Percentiles rank a stretch among this genome's conserved stretches.
Evolutionary conservation across 2,797 vertebrate species (phyloP).

Genomic region (Brotula barbata): DNA sequence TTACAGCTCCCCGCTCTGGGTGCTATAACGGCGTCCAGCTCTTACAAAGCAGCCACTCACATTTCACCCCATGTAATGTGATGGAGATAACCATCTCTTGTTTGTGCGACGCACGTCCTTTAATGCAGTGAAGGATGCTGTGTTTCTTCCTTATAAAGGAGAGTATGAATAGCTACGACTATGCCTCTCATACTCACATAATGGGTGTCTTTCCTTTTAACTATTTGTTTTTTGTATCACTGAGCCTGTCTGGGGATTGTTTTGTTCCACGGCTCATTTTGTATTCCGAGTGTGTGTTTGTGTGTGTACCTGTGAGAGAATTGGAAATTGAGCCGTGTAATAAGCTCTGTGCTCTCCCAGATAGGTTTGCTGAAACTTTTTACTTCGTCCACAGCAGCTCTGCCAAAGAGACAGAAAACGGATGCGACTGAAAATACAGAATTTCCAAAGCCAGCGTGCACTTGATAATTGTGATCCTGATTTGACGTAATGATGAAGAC

Average conservation of each 20-base stretch:
- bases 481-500: slow-evolving; percentile 44
- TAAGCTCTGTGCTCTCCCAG: slow-evolving; percentile 71
- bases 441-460: slow-evolving; percentile 45
- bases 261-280: slow-evolving; percentile 67
- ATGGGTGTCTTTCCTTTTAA: slow-evolving; percentile 45
- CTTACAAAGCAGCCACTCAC: slow-evolving; percentile 50
- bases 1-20: slow-evolving; percentile 54
- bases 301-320: slow-evolving; percentile 69
- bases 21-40: slow-evolving; percentile 54
- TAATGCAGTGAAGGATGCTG: slow-evolving; percentile 60
- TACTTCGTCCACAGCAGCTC: slow-evolving; percentile 65
- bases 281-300: slow-evolving; percentile 52
- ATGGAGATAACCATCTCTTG: slow-evolving; percentile 52
- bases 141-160: slow-evolving; percentile 52
- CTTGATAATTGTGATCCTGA: slow-evolving; percentile 47
- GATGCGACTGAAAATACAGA: slow-evolving; percentile 43
- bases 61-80: slow-evolving; percentile 49
- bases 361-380: slow-evolving; percentile 69
- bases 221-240: slow-evolving; percentile 65
- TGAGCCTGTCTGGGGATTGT: slow-evolving; percentile 69
- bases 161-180: slow-evolving; percentile 54
- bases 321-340: slow-evolving; percentile 76
- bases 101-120: slow-evolving; percentile 45
- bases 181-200: slow-evolving; percentile 43
- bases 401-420: slow-evolving; percentile 68